Base-by-base conservation (phyloP, 2,113 vertebrate genomes). In the Peromyscus leucopus region DNA sequence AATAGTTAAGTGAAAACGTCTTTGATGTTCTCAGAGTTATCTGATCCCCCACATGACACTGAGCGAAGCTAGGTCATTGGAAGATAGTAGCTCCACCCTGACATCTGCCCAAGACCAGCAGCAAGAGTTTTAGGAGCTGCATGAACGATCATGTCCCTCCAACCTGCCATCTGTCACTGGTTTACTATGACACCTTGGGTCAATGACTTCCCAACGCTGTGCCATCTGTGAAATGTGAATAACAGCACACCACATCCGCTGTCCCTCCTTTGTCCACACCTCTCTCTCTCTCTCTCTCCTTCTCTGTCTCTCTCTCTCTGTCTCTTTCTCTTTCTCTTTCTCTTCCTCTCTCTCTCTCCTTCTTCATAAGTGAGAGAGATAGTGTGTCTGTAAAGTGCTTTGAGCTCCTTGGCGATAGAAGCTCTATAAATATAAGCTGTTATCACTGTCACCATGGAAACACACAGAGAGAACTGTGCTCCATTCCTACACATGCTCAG, bases 351-450 rank as follows among this genome's bases (percentile, higher is more conserved):
- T 16, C 13, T 3, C 0, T 15, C 2, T 11, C 4, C 2, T 1
- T 24, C 26, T 39, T 55, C 55, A 55, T 1, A n/a, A n/a, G 90
- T n/a, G 71, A 90, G 63, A 97, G 69, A 97, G 94, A 97, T 89
- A 86, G 74, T 90, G 90, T 94, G 94, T 96, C 96, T 97, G 72
- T 71, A 89, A 93, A 96, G 97, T 71, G 91, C 97, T 97, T 91
- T 96, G 96, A 95, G 96, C 96, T 98, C 97, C 97, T 97, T 97
- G 96, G 98, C 97, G 97, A 98, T 97, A 97, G 84, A 96, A 79
- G 51, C 69, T 91, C 98, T 98, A 98, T 97, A 98, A 98, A 98
- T 98, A 97, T 69, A 95, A 98, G 95, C 97, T 97, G 97, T 95
- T 97, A 97, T 98, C 93, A 94, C 86, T 82, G 96, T 98, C 89